phyloP scores from a whole-genome alignment of 2,888 invertebrate species.

The Oscheius sp. region DNA sequence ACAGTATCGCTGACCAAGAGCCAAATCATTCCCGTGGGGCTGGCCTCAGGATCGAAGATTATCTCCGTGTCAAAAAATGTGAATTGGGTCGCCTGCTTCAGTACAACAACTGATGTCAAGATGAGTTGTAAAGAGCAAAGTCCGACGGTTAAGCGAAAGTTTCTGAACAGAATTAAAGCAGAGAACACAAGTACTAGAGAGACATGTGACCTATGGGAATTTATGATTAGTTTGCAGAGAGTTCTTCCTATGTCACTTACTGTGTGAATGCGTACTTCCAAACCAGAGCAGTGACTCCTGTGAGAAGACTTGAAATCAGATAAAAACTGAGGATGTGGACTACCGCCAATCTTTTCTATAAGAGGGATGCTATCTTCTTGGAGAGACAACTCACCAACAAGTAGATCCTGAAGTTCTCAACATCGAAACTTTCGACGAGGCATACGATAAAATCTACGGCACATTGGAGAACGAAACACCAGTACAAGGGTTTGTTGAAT shows the following conservation, averaged over 20 bases:
- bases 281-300: slow-evolving; percentile 2
- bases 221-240: no score
- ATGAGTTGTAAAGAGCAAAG: neutral
- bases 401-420: neutral
- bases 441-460: slow-evolving; percentile 4
- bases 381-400: neutral
- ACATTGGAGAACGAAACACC: slow-evolving; percentile 7
- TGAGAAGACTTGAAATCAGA: neutral
- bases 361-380: no score
- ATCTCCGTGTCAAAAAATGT: neutral
- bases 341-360: neutral
- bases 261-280: slow-evolving; percentile 22
- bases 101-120: neutral
- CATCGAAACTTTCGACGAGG: slow-evolving; percentile 10
- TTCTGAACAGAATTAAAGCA: neutral
- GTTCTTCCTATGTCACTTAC: neutral
- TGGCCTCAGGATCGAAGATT: neutral
- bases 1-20: neutral
- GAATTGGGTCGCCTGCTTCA: neutral
- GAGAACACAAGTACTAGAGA: no score
- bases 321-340: neutral
- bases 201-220: no score
- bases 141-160: neutral
- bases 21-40: neutral
- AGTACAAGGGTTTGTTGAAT: slow-evolving; percentile 3